Percentiles rank a stretch among this genome's conserved stretches.
Conservation (phyloP, 2,797 vertebrate genomes). For the Cuniculus paca region DNA sequence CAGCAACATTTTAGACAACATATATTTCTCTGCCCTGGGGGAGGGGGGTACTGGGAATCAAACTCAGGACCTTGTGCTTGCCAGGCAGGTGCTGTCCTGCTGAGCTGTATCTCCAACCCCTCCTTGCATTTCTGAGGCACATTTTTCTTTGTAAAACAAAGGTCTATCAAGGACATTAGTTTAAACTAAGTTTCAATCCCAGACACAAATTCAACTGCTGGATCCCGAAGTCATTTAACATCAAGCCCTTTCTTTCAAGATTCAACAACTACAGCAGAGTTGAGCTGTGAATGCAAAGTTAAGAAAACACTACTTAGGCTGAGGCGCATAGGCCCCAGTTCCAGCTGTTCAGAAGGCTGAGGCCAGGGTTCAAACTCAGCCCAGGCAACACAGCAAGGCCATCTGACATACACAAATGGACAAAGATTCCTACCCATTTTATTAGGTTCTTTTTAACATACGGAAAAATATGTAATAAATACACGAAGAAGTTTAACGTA, state of each 20-base stretch:
- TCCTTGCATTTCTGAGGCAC: conserved; percentile 42
- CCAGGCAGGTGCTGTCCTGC: too few relatives aligned
- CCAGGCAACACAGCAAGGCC: not conserved
- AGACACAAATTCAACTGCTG: conserved; percentile 30
- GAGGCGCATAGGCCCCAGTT: not conserved
- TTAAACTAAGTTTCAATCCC: conserved; percentile 63
- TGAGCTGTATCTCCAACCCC: too few relatives aligned
- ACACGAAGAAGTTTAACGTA: not conserved
- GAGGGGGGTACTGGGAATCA: too few relatives aligned
- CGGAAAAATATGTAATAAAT: not conserved
- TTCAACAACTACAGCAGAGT: not conserved
- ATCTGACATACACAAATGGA: not conserved
- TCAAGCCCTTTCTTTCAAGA: conserved; percentile 62
- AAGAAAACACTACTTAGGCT: not conserved
- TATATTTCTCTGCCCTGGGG: too few relatives aligned
- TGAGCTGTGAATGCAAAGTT: not conserved
- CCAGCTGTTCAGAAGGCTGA: not conserved
- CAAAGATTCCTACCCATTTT: not conserved
- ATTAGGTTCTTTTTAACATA: not conserved
- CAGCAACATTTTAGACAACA: conserved; percentile 45
- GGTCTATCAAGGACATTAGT: conserved; percentile 50
- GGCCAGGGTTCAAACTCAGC: not conserved
- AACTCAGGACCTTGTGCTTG: too few relatives aligned
- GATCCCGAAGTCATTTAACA: conserved; percentile 60
- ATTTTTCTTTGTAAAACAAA: conserved; percentile 60